Percentiles rank a stretch among this genome's conserved stretches.
Evolutionary conservation across 2,888 invertebrate species (phyloP).

Genomic region (Acronicta psi): DNA sequence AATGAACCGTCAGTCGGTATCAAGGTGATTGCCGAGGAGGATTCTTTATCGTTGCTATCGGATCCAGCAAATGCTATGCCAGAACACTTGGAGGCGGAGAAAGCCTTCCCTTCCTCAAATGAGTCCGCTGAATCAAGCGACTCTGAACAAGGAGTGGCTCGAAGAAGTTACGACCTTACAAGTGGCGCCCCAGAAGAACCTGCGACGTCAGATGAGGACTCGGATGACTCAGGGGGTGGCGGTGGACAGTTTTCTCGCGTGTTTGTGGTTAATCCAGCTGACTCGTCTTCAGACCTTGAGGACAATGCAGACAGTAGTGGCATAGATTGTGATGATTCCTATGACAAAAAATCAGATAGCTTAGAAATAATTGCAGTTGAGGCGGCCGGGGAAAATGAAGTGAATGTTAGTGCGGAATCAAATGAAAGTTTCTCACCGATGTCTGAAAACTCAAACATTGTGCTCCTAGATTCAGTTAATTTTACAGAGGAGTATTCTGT

Average conservation of each 20-base stretch:
- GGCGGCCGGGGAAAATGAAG: constrained; percentile 69
- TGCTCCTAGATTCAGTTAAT: constrained; percentile 78
- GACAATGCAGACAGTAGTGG: constrained; percentile 89
- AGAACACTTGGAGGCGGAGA: constrained; percentile 85
- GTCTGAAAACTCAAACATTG: constrained; percentile 69
- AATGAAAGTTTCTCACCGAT: constrained; percentile 65
- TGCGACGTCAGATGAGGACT: constrained; percentile 85
- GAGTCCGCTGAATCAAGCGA: constrained; percentile 85
- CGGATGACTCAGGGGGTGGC: constrained; percentile 88
- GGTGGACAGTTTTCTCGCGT: constrained; percentile 90
- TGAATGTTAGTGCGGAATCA: constrained; percentile 64
- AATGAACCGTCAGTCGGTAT: constrained; percentile 77
- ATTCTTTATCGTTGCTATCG: constrained; percentile 70
- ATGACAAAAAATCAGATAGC: constrained; percentile 85
- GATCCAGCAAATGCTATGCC: constrained; percentile 80
- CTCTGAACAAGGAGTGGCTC: constrained; percentile 79
- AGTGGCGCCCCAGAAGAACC: constrained; percentile 84
- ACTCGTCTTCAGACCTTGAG: constrained; percentile 90
- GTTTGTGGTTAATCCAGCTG: constrained; percentile 91
- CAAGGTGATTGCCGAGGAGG: constrained; percentile 82
- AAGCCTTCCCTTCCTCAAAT: constrained; percentile 88
- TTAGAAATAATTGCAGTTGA: constrained; percentile 78
- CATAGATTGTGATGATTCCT: constrained; percentile 91
- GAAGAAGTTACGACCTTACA: constrained; percentile 82
- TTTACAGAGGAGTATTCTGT: constrained; percentile 78